A percentile compares a stretch with the other conserved stretches of the same genome.
phyloP scores from a whole-genome alignment of 1,140 invertebrate species.

The Zaprionus ghesquierei region DNA sequence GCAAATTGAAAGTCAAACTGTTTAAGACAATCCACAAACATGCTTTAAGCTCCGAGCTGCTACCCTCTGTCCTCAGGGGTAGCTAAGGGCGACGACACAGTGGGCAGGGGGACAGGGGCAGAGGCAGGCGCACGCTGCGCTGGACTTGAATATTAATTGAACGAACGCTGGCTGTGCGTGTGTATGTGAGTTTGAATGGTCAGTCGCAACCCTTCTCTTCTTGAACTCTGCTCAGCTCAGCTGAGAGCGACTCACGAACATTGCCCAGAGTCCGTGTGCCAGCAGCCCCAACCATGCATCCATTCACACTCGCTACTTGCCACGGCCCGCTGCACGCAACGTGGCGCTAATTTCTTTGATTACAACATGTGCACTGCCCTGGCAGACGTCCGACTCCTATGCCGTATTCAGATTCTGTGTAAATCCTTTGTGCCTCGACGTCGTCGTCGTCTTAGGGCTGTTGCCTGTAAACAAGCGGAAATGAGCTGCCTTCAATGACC shows the following conservation, averaged over 20 bases:
- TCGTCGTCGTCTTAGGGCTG: slow-evolving; percentile 47
- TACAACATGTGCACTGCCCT: slow-evolving; percentile 59
- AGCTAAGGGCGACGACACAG: slow-evolving; percentile 16
- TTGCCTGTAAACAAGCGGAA: slow-evolving; percentile 53
- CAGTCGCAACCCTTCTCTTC: slow-evolving; percentile 61
- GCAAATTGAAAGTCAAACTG: slow-evolving; percentile 81
- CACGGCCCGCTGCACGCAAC: slow-evolving; percentile 67
- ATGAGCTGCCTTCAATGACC: slow-evolving; percentile 65
- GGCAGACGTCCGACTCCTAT: slow-evolving; percentile 8
- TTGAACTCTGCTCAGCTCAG: slow-evolving; percentile 25
- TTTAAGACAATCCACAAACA: slow-evolving; percentile 77
- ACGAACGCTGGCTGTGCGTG: neutral
- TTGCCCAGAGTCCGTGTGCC: neutral
- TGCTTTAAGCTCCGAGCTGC: slow-evolving; percentile 60
- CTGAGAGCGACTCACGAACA: slow-evolving; percentile 19
- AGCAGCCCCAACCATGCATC: slow-evolving; percentile 30
- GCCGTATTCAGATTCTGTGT: slow-evolving; percentile 29
- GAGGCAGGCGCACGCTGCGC: slow-evolving; percentile 56
- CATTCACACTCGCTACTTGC: slow-evolving; percentile 53
- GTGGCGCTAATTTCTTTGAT: slow-evolving; percentile 81
- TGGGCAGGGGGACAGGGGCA: neutral
- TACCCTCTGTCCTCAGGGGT: slow-evolving; percentile 58
- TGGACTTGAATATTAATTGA: slow-evolving; percentile 56
- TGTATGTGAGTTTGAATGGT: slow-evolving; percentile 18
- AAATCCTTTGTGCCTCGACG: slow-evolving; percentile 61